Evolutionary conservation across 2,113 vertebrate species (phyloP).

Genomic region (Tetraodon nigroviridis): DNA sequence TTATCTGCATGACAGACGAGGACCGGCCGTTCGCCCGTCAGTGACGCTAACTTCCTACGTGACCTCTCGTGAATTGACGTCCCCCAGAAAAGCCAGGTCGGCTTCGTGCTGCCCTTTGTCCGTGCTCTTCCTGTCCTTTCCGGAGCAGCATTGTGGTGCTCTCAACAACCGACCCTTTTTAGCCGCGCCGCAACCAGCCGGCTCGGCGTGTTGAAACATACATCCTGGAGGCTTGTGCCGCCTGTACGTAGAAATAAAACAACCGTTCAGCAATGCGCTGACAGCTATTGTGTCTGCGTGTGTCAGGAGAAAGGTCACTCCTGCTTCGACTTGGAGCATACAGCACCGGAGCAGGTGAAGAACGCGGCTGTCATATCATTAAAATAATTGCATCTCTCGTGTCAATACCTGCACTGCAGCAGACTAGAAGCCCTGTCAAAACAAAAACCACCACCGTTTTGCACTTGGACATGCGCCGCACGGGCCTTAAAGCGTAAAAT

Average conservation of each 20-base stretch:
- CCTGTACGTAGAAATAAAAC: conserved; percentile 21
- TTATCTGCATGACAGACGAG: conserved; percentile 33
- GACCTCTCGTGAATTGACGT: conserved; percentile 32
- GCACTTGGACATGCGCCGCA: too few relatives aligned
- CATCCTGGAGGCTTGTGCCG: conserved; percentile 37
- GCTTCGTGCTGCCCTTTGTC: conserved; percentile 55
- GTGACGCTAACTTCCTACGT: conserved; percentile 38
- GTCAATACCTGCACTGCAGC: background rate
- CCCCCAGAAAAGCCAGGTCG: conserved; percentile 36
- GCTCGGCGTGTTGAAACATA: conserved; percentile 55
- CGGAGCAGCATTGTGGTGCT: conserved; percentile 61
- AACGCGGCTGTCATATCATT: background rate
- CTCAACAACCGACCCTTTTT: conserved; percentile 65
- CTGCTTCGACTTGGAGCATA: background rate
- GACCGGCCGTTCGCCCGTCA: conserved; percentile 31
- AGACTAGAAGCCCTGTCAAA: too few relatives aligned
- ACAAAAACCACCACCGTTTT: too few relatives aligned
- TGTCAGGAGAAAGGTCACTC: background rate
- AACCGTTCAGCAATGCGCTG: too few relatives aligned
- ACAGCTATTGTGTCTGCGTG: background rate
- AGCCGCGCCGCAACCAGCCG: conserved; percentile 14
- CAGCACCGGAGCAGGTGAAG: background rate
- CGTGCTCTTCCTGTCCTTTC: conserved; percentile 67
- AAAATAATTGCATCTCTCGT: conserved; percentile 1
- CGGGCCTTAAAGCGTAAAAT: too few relatives aligned